A percentile compares a stretch with the other conserved stretches of the same genome.
Evolutionary conservation across 2,113 vertebrate species (phyloP).

Genomic region (Malurus elegans): DNA sequence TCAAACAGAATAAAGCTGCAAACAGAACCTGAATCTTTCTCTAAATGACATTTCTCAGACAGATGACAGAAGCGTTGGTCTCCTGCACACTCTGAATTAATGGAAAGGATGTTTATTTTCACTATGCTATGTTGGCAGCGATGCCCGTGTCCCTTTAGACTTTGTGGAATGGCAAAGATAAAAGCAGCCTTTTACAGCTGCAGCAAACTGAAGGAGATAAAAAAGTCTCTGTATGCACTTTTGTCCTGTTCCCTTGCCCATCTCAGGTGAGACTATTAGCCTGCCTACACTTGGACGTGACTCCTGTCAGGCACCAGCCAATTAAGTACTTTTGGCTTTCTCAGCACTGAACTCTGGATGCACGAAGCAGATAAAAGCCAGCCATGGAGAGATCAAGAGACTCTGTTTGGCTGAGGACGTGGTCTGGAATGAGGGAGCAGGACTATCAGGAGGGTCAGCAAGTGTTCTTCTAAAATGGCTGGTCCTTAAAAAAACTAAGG

Average conservation of each 20-base stretch:
- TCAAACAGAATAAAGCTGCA: not conserved
- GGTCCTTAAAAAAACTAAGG: not conserved
- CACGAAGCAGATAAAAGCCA: not conserved
- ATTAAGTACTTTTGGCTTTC: not conserved
- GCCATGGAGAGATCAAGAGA: not conserved
- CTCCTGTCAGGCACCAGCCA: not conserved
- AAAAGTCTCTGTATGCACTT: not conserved
- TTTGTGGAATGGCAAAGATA: conserved; percentile 6
- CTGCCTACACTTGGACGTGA: not conserved
- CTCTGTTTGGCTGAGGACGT: not conserved
- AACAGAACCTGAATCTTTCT: not conserved
- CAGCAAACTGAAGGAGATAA: not conserved
- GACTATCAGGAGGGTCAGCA: not conserved
- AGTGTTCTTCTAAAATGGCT: not conserved
- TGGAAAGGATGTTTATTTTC: not conserved
- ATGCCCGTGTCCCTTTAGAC: not conserved
- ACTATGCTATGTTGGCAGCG: not conserved
- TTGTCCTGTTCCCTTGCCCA: not conserved
- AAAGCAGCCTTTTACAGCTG: conserved; percentile 32
- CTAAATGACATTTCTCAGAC: not conserved
- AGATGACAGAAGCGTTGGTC: not conserved
- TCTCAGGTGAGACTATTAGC: not conserved
- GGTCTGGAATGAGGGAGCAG: not conserved
- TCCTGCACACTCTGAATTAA: not conserved
- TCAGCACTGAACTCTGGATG: not conserved